Conservation (phyloP, 1,140 invertebrate species). For the Drosophila murphyi region DNA sequence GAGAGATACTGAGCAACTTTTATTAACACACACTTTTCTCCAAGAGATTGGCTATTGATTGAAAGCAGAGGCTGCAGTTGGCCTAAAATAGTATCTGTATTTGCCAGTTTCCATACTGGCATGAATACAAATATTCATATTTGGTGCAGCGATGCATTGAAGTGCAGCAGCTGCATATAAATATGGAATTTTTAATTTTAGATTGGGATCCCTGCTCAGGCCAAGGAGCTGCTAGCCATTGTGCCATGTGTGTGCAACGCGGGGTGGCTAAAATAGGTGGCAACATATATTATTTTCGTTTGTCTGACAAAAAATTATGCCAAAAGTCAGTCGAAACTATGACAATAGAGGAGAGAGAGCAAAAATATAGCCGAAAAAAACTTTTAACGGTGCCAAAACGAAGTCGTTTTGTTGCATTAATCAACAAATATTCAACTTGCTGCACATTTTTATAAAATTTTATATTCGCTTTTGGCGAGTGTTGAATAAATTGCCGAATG, state of each 20-base stretch:
- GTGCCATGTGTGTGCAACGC: too few relatives aligned
- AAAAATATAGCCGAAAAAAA: too few relatives aligned
- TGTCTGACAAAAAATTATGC: too few relatives aligned
- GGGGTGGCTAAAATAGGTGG: too few relatives aligned
- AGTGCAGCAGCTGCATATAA: slow-evolving; percentile 36
- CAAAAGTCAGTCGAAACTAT: too few relatives aligned
- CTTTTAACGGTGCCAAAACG: too few relatives aligned
- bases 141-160: slow-evolving; percentile 50
- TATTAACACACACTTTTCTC: slow-evolving; percentile 14
- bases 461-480: slow-evolving; percentile 39
- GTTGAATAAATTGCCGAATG: slow-evolving; percentile 60
- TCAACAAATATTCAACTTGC: background rate
- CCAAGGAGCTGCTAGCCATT: too few relatives aligned
- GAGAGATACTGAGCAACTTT: slow-evolving; percentile 1
- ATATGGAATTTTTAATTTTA: slow-evolving; percentile 36
- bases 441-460: slow-evolving; percentile 16
- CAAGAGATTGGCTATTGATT: slow-evolving; percentile 1
- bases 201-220: background rate
- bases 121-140: slow-evolving; percentile 46
- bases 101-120: slow-evolving; percentile 36
- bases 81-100: background rate
- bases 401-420: too few relatives aligned
- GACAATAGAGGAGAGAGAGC: too few relatives aligned
- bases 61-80: background rate
- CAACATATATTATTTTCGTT: too few relatives aligned